Base-by-base conservation (phyloP, 2,888 invertebrate species). In the Listrodromus nycthemerus region DNA sequence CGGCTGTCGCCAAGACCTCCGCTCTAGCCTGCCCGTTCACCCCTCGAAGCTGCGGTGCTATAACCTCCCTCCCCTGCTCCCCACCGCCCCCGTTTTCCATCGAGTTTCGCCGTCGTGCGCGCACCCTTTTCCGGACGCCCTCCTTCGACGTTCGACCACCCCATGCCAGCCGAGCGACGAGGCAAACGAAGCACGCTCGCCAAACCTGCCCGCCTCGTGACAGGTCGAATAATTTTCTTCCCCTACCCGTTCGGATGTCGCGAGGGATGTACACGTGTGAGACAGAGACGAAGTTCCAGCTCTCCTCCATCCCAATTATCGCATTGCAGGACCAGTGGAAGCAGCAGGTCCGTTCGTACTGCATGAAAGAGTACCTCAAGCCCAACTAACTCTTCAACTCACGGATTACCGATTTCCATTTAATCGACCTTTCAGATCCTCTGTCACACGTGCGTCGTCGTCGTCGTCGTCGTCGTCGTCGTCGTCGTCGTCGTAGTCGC, bases 1-100 rank as follows among this genome's bases (percentile, higher is more conserved):
- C 93, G 93, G 92, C 93, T 93, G 93, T 93, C 93, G 93, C 91
- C 92, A 92, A 93, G 92, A 93, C 91, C 91, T 89, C 91, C 89
- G 90, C 91, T 90, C 90, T 89, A 89, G 89, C 90, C 87, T 88
- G 85, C 85, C 85, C 80, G 65, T 84, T 86, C 80, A 61, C 77
- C 69, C 86, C 69, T 80, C 58, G 65, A 81, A 84, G 58, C 80
- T 30, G 45, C 76, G 52, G 67, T 65, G 65, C 78, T 79, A 82
- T 84, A 84, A 84, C 84, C 81, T 48, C 79, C 75, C 82, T 84
- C 82, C 81, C 80, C 83, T 79, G 67, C 75, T 80, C 81, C 82
- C 83, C 74, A 75, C 85, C 83, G 83, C 84, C 89, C 86, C 86
- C 86, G 85, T 83, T 84, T 81, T 84, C 85, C 87, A 69, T 80